Evolutionary conservation across 2,113 vertebrate genomes (phyloP), one percentile per base, ranked within the genome.

Genomic region (Alligator mississippiensis): DNA sequence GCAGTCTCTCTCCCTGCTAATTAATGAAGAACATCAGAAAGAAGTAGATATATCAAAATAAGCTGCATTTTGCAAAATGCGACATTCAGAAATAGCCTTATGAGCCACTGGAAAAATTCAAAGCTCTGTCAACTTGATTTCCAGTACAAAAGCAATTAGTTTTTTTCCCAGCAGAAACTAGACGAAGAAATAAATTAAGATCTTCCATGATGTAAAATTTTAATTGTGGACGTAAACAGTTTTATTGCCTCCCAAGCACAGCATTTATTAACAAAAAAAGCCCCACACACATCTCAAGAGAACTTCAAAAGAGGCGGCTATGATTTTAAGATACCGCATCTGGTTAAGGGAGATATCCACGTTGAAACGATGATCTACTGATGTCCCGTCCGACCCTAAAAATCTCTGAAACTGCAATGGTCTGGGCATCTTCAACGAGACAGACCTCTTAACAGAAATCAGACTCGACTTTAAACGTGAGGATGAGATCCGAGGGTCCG

Each of bases 91-190:
- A 98, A 97, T 96, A 97, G 97, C 97, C 96, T 97, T 97, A 96
- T 24, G 89, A 97, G 95, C 84, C 88, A 96, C 95, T 96, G 97
- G 97, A 97, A 97, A 97, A 97, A 97, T 94, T 95, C 91, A 17
- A 95, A 95, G 96, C 97, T 97, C 97, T 98, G 97, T 97, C 97
- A 98, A 97, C 97, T 97, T 97, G 97, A 97, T 97, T 97, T 97
- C 87, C 94, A 93, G 93, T 93, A 95, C 72, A 93, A 97, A 96
- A 96, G 97, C 95, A 96, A 97, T 96, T 85, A 87, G 74, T 80
- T 97, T 97, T 61, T 95, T 96, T 96, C 97, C 96, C 96, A 98
- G 96, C 96, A 97, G 97, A 97, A 97, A 97, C 94, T 83, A 92
- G 95, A 97, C 90, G 87, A 92, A 97, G 93, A 76, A 98, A 96